A percentile compares a stretch with the other conserved stretches of the same genome.
Conservation (phyloP, 1,140 invertebrate genomes). For the Calycopis cecrops region DNA sequence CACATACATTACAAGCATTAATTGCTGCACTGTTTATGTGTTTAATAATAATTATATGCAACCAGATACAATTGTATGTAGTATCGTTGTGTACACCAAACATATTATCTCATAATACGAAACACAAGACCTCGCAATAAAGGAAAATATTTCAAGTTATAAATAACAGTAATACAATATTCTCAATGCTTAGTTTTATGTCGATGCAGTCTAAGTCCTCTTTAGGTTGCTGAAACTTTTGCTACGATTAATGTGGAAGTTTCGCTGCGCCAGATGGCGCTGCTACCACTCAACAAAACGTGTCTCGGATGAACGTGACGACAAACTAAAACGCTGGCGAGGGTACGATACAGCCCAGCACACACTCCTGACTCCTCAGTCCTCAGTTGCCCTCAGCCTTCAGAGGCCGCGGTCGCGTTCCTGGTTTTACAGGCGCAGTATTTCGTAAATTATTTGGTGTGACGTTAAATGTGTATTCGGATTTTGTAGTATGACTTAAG, state of each 20-base stretch:
- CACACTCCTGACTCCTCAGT: too few species aligned
- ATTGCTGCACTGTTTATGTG: too few species aligned
- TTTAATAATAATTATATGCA: too few species aligned
- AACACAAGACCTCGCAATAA: too few species aligned
- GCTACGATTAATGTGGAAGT: slow-evolving; percentile 1
- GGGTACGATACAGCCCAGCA: too few species aligned
- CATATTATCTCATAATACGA: too few species aligned
- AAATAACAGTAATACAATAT: too few species aligned
- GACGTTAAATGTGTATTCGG: background rate
- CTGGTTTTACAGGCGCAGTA: background rate
- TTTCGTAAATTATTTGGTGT: background rate
- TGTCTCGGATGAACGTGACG: background rate
- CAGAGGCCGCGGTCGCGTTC: background rate
- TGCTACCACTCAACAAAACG: background rate
- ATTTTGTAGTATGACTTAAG: slow-evolving; percentile 6
- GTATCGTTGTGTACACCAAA: too few species aligned
- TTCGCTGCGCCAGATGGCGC: slow-evolving; percentile 6
- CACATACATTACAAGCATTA: too few species aligned
- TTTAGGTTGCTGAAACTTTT: slow-evolving; percentile 1
- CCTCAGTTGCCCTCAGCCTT: background rate
- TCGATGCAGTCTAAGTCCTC: slow-evolving; percentile 3
- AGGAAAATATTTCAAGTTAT: too few species aligned
- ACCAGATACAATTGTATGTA: too few species aligned
- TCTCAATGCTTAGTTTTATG: too few species aligned
- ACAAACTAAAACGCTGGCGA: background rate